Percentiles rank a stretch among this genome's conserved stretches.
Conservation (phyloP, 2,888 invertebrate genomes). For the Agonopterix heracliana region DNA sequence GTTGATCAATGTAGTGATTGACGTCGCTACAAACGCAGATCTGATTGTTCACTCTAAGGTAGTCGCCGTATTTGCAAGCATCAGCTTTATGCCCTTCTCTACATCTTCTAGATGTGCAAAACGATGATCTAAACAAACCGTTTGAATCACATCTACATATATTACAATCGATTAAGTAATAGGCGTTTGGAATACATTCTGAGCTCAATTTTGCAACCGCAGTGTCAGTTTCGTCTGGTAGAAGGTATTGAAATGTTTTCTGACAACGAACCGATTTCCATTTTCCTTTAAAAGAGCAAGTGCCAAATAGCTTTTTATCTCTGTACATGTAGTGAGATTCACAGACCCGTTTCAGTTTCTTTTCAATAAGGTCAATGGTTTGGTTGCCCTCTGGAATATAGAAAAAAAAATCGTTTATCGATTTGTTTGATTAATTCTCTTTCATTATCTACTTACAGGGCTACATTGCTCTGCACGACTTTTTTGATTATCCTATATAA, state of each 20-base stretch:
- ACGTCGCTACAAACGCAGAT: slow-evolving; percentile 43
- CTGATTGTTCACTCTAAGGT: slow-evolving; percentile 27
- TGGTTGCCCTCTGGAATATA: too few relatives aligned
- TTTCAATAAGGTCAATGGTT: too few relatives aligned
- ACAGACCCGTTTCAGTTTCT: slow-evolving; percentile 15
- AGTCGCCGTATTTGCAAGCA: slow-evolving; percentile 33
- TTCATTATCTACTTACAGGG: too few relatives aligned
- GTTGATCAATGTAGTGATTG: slow-evolving; percentile 35
- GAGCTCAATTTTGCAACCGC: background rate
- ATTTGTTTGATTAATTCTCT: too few relatives aligned
- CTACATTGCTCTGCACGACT: too few relatives aligned
- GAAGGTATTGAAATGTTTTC: slow-evolving; percentile 23
- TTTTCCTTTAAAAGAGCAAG: slow-evolving; percentile 29
- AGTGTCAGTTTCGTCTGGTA: slow-evolving; percentile 14
- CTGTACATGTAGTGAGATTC: slow-evolving; percentile 26
- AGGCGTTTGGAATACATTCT: slow-evolving; percentile 16
- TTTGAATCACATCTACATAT: slow-evolving; percentile 33
- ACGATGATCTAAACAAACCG: slow-evolving; percentile 25
- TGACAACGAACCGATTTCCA: slow-evolving; percentile 40
- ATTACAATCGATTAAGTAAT: slow-evolving; percentile 43
- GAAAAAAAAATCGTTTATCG: too few relatives aligned
- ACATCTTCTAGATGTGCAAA: slow-evolving; percentile 43
- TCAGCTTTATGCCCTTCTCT: slow-evolving; percentile 27
- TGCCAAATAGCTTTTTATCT: slow-evolving; percentile 30
- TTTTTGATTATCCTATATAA: too few relatives aligned